phyloP scores from a whole-genome alignment of 1,140 invertebrate species.

The Stegodyphus mimosarum region DNA sequence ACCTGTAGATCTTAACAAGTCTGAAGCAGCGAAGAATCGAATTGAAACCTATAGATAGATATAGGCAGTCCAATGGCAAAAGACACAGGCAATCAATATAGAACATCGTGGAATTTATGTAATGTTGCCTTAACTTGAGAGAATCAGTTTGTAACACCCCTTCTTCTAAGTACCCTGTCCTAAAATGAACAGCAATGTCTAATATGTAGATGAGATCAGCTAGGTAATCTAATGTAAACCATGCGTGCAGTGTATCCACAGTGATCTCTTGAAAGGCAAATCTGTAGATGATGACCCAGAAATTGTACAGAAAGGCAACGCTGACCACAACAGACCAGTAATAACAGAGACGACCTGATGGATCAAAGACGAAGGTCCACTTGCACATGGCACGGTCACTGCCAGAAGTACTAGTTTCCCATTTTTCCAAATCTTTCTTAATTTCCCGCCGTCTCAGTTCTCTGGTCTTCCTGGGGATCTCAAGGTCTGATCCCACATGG shows the following conservation, averaged over 20 bases:
- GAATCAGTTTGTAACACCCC: conserved; percentile 96
- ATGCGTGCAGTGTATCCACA: conserved; percentile 83
- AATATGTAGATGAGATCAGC: conserved; percentile 95
- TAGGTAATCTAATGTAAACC: conserved; percentile 97
- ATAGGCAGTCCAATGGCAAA: conserved; percentile 96
- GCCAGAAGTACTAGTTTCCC: conserved; percentile 67
- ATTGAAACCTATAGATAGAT: conserved; percentile 97
- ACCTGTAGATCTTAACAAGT: conserved; percentile 97
- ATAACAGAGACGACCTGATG: conserved; percentile 88
- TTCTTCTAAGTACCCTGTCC: conserved; percentile 95
- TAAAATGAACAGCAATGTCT: conserved; percentile 97
- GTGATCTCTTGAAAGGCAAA: conserved; percentile 92
- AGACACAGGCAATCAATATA: conserved; percentile 99
- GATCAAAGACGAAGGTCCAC: conserved; percentile 81
- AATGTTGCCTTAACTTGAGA: conserved; percentile 91
- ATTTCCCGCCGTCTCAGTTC: conserved; percentile 73
- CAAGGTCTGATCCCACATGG: conserved; percentile 63
- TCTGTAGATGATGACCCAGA: conserved; percentile 98
- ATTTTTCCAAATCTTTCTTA: conserved; percentile 75
- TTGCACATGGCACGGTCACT: conserved; percentile 72
- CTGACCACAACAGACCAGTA: conserved; percentile 98
- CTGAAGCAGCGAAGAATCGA: conserved; percentile 96
- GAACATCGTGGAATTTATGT: conserved; percentile 98
- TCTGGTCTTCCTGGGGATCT: conserved; percentile 60
- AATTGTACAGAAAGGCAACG: conserved; percentile 97